Conservation (phyloP, 2,797 vertebrate genomes). For the Loriculus beryllinus region DNA sequence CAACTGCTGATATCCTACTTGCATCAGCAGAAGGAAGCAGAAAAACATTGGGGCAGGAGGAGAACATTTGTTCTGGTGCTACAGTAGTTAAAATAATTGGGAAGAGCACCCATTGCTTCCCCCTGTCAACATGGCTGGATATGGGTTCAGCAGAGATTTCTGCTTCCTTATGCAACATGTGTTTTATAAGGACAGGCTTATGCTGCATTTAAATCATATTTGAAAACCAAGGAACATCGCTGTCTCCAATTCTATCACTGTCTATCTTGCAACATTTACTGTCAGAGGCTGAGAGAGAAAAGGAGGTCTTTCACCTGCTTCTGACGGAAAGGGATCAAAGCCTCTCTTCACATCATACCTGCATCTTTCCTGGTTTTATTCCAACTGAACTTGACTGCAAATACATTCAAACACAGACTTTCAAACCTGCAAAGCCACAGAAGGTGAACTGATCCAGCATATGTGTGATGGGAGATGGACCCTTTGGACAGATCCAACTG, state of each 20-base stretch:
- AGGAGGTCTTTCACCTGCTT: not conserved
- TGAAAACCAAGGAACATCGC: not conserved
- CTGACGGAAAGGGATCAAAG: not conserved
- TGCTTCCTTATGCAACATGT: not conserved
- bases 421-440: not conserved
- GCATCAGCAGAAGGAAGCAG: not conserved
- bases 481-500: not conserved
- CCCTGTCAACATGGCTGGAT: not conserved
- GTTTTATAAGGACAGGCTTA: not conserved
- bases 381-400: not conserved
- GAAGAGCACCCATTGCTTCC: not conserved
- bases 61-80: not conserved
- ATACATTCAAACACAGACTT: not conserved
- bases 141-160: not conserved
- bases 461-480: accelerated
- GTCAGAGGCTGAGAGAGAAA: not conserved
- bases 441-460: not conserved
- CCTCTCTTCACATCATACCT: not conserved
- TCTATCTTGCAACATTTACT: not conserved
- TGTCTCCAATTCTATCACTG: not conserved
- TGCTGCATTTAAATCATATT: not conserved
- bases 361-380: not conserved
- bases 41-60: not conserved
- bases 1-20: not conserved
- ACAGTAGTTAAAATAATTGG: not conserved